Evolutionary conservation across 1,140 invertebrate genomes (phyloP), one percentile per base, ranked within the genome.

Genomic region (Lanistes nyassanus): DNA sequence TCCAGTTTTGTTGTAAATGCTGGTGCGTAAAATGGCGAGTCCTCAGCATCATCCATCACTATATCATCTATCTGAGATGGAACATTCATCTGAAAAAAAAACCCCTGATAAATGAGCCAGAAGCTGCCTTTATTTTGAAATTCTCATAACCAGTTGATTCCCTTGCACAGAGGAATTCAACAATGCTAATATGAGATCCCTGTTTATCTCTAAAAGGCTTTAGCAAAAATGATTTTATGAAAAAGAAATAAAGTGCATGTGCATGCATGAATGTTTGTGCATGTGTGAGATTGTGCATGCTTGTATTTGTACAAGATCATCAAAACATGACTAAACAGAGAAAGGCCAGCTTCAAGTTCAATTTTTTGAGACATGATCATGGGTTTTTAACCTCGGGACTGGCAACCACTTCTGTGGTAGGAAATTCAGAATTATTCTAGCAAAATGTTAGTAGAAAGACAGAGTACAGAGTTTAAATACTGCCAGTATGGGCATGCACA

Each of bases 61-160:
- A 81, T 53, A 7, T 42, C 53, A 39, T 80, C 76, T 56, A 84
- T 81, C n/a, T 80, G 78, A 21, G 26, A 34, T 34, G 81, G 81
- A 23, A 82, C 75, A 9, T n/a, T 51, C 0, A 51, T 51, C 81
- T 82, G 31, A 51, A 77, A 64, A 19, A 69, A 23, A 29, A 37
- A 36, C 55, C n/a, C n/a, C n/a, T 0, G 34, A n/a, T n/a, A 36
- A n/a, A 9, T 26, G 39, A 19, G 65, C 65, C 23, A 16, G 34
- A 39, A 7, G 23, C 29, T 36, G 37, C 39, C 29, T 36, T 23
- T 34, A 37, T 19, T 34, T 23, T n/a, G 9, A 36, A 23, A 67
- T 26, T 29, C 39, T 23, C 39, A 37, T 36, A 42, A 11, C 23
- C 39, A 42, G 21, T 34, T 23, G n/a, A 42, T 19, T 23, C 65